Conservation (phyloP, 2,888 invertebrate genomes). For the Elegia similella region DNA sequence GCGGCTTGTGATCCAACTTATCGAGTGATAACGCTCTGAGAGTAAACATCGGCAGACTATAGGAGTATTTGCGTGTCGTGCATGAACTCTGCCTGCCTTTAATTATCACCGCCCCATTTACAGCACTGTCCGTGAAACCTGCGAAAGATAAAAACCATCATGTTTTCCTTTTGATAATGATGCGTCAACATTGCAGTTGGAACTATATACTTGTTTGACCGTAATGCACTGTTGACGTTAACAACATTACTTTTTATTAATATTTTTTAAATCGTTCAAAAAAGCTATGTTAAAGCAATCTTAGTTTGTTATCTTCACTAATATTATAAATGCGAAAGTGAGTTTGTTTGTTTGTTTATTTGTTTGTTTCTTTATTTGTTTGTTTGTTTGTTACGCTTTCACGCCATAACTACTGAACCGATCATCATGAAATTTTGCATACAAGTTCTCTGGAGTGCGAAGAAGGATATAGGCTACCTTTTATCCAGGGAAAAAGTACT, state of each 20-base stretch:
- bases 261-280: too few species aligned
- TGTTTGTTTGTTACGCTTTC: too few species aligned
- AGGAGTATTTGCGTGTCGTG: constrained; percentile 73
- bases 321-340: too few species aligned
- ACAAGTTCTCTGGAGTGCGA: too few species aligned
- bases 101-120: constrained; percentile 52
- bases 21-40: constrained; percentile 74
- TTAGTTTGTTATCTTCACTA: too few species aligned
- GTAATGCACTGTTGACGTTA: background rate
- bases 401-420: too few species aligned
- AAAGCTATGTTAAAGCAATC: too few species aligned
- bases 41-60: constrained; percentile 74
- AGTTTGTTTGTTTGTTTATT: too few species aligned
- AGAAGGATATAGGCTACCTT: too few species aligned
- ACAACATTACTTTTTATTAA: background rate
- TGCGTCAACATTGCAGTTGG: constrained; percentile 33
- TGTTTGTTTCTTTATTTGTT: too few species aligned
- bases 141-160: constrained; percentile 52
- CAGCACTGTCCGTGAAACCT: constrained; percentile 55
- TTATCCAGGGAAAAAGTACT: too few species aligned
- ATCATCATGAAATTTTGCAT: too few species aligned
- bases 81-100: constrained; percentile 67
- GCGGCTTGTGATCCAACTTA: constrained; percentile 79
- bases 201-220: background rate
- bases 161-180: constrained; percentile 44